Conservation (phyloP, 30 jellyfish, hydroid and myxozoan genomes). For the Euphysa ruthae region DNA sequence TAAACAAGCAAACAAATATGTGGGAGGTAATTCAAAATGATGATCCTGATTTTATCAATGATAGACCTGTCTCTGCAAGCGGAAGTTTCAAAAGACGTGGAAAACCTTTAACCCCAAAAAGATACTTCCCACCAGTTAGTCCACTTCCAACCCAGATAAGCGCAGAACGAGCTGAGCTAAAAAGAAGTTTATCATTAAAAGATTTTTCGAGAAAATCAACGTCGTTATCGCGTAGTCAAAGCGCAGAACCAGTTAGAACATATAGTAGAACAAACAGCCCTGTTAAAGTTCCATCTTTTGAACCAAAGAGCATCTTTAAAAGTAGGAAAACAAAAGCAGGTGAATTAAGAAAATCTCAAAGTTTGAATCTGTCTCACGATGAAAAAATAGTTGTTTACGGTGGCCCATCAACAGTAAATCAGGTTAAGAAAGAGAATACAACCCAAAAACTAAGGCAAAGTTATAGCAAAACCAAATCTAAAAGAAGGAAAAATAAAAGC, state of each 20-base stretch:
- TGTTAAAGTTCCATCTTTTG: too few relatives aligned
- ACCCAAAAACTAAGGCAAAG: not conserved
- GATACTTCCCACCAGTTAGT: not conserved
- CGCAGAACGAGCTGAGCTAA: too few relatives aligned
- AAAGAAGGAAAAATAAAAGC: not conserved
- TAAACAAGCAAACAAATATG: too few relatives aligned
- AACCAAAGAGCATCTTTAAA: too few relatives aligned
- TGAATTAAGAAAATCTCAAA: not conserved
- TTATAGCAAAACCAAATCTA: not conserved
- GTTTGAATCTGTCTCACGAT: conserved; percentile 7
- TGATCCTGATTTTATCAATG: too few relatives aligned
- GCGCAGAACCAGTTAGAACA: not conserved
- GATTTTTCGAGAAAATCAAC: too few relatives aligned
- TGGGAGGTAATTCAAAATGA: not conserved
- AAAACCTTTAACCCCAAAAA: not conserved
- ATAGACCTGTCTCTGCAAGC: too few relatives aligned
- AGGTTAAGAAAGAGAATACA: not conserved
- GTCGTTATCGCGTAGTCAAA: not conserved
- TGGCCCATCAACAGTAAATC: not conserved
- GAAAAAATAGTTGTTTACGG: conserved; percentile 1
- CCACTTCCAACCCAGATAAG: too few relatives aligned
- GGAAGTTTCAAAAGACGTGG: too few relatives aligned
- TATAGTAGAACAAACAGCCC: too few relatives aligned
- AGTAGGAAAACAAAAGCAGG: not conserved
- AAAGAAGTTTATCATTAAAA: too few relatives aligned